A percentile compares a stretch with the other conserved stretches of the same genome.
Evolutionary conservation across 2,797 vertebrate genomes (phyloP).

Genomic region (Neosilurus hyrtlii): DNA sequence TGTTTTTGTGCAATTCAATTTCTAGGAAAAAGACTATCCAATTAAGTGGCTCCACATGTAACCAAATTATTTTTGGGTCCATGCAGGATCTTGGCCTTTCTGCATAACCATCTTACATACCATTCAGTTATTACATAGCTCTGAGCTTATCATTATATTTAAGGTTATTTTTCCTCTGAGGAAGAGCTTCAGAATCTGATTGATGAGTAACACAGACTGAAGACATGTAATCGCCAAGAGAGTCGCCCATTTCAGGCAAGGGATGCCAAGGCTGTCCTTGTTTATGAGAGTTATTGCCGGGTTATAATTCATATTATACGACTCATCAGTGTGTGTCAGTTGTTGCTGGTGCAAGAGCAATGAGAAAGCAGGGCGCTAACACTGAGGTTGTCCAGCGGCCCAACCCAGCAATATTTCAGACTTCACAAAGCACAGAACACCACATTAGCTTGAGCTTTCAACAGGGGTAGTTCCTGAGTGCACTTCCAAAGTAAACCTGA

Average conservation of each 20-base stretch:
- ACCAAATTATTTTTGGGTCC: conserved; percentile 61
- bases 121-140: conserved; percentile 68
- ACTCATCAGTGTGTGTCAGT: neutral
- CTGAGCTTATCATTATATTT: conserved; percentile 56
- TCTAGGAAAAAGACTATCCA: conserved; percentile 62
- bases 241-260: neutral
- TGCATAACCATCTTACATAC: conserved; percentile 60
- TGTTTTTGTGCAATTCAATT: conserved; percentile 56
- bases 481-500: conserved; percentile 59
- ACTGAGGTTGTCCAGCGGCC: neutral
- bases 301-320: neutral
- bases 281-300: neutral
- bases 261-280: neutral
- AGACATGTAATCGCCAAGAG: neutral
- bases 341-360: neutral
- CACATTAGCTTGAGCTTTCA: conserved; percentile 42
- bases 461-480: conserved; percentile 36
- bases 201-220: neutral
- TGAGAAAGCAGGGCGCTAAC: neutral
- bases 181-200: neutral
- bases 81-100: conserved; percentile 55
- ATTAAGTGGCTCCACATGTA: conserved; percentile 66
- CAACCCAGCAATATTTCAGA: conserved; percentile 37
- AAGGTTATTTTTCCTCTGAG: conserved; percentile 61
- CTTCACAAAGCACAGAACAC: conserved; percentile 25